Conservation (phyloP, 2,797 vertebrate genomes). For the Tachyglossus aculeatus region DNA sequence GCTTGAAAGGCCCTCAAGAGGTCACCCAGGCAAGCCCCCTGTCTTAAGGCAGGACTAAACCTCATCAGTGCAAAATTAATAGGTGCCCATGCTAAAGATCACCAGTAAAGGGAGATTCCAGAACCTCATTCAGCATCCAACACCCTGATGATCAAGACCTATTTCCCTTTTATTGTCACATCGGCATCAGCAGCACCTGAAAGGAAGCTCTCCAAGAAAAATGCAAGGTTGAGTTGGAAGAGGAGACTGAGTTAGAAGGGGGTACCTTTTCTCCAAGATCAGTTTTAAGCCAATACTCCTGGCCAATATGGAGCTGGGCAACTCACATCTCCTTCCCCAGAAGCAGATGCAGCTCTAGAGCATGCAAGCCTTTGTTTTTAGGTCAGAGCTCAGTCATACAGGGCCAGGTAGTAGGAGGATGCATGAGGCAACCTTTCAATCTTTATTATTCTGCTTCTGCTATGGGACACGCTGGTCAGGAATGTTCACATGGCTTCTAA, state of each 20-base stretch:
- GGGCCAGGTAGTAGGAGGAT: background rate
- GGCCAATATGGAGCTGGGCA: rapidly evolving
- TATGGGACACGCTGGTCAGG: background rate
- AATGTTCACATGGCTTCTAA: background rate
- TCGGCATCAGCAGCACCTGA: background rate
- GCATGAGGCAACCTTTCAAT: too few species aligned
- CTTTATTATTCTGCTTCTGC: too few species aligned
- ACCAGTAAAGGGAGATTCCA: too few species aligned
- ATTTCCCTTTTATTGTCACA: background rate
- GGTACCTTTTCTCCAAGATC: too few species aligned
- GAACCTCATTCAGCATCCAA: too few species aligned
- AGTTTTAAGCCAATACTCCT: background rate
- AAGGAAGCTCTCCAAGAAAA: background rate
- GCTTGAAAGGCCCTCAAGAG: background rate
- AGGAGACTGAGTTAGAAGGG: too few species aligned
- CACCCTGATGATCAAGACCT: too few species aligned
- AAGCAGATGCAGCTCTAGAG: background rate
- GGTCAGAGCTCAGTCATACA: background rate
- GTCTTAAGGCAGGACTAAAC: too few species aligned
- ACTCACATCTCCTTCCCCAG: too few species aligned
- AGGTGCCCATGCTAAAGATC: too few species aligned
- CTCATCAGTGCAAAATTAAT: too few species aligned
- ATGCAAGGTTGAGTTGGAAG: background rate
- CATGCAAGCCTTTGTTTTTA: too few species aligned
- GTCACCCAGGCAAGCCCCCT: background rate